Base-by-base conservation (phyloP, 2,888 invertebrate genomes). In the Plemyria rubiginata region DNA sequence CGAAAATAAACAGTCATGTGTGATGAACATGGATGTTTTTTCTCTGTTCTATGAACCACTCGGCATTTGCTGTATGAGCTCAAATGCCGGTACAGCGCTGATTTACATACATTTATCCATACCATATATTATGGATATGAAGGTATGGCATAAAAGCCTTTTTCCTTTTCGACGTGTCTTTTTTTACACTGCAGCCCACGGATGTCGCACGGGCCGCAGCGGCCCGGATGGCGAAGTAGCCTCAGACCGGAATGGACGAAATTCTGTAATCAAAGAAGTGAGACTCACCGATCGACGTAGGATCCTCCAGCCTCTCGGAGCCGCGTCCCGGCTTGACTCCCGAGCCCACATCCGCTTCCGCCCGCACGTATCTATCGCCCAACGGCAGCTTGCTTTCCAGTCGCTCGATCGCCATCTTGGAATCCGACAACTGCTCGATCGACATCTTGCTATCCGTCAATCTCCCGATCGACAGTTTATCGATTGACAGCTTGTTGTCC, bases 331-430 rank as follows among this genome's bases (percentile, higher is more conserved):
- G 75, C 67, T 88, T 88, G 36, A 85, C 58, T 0, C 82, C 90
- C 7, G 88, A 88, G 0, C 91, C 91, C 13, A 92, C 90, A 45
- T 92, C 92, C 6, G 92, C 92, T 67, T 92, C 92, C 0, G 91
- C 92, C 29, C 84, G 73, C 36, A 91, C 83, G 67, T 81, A 90
- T 66, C 82, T 70, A 67, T 85, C 80, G 48, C 78, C 70, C 36
- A 79, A 53, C 52, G 68, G 60, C 57, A 75, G 61, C 32, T 69
- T 70, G 28, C 54, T 60, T 1, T 65, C 65, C 45, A 65, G 32
- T 40, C 64, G 59, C 8, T 60, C 62, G 16, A 58, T 65, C 60
- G 53, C 59, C 61, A 54, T 48, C 62, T 54, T 73, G 11, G 74
- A 71, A 1, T 72, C 72, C 11, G 79, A 68, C 12, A 78, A 64